A percentile compares a stretch with the other conserved stretches of the same genome.
phyloP scores from a whole-genome alignment of 2,888 invertebrate species.

The Papilio protenor region DNA sequence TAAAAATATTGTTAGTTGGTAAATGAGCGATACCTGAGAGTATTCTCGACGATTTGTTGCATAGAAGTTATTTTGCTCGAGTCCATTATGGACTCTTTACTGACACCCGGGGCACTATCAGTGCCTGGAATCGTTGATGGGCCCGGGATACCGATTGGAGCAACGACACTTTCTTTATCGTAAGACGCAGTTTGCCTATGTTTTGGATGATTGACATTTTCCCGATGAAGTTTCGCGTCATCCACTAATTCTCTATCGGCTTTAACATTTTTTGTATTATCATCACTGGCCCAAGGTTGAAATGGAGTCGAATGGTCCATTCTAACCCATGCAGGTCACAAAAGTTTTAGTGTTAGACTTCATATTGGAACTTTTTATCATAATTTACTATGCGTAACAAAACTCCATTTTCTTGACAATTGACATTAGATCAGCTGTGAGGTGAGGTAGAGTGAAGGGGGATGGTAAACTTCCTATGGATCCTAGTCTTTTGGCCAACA shows the following conservation, averaged over 20 bases:
- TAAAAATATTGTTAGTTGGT: constrained; percentile 16
- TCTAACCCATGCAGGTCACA: constrained; percentile 71
- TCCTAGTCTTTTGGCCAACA: constrained; percentile 16
- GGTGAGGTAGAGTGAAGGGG: constrained; percentile 71
- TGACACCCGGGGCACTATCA: constrained; percentile 61
- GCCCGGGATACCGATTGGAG: constrained; percentile 72
- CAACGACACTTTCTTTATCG: constrained; percentile 80
- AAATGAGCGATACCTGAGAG: constrained; percentile 80
- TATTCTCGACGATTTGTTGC: constrained; percentile 86
- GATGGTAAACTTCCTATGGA: constrained; percentile 28
- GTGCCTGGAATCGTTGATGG: constrained; percentile 68
- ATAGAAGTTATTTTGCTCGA: constrained; percentile 80
- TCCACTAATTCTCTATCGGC: constrained; percentile 79
- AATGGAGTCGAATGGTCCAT: constrained; percentile 82
- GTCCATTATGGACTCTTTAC: constrained; percentile 77
- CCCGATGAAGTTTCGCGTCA: constrained; percentile 84
- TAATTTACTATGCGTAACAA: constrained; percentile 81
- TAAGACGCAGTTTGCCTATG: constrained; percentile 85
- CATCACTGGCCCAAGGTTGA: constrained; percentile 81
- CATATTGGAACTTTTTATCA: constrained; percentile 75
- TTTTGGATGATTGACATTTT: constrained; percentile 85
- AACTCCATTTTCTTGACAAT: constrained; percentile 84
- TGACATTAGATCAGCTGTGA: constrained; percentile 82
- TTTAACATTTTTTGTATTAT: constrained; percentile 79
- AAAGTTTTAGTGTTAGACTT: constrained; percentile 66